phyloP scores from a whole-genome alignment of 2,797 vertebrate species.

The Liasis olivaceus region DNA sequence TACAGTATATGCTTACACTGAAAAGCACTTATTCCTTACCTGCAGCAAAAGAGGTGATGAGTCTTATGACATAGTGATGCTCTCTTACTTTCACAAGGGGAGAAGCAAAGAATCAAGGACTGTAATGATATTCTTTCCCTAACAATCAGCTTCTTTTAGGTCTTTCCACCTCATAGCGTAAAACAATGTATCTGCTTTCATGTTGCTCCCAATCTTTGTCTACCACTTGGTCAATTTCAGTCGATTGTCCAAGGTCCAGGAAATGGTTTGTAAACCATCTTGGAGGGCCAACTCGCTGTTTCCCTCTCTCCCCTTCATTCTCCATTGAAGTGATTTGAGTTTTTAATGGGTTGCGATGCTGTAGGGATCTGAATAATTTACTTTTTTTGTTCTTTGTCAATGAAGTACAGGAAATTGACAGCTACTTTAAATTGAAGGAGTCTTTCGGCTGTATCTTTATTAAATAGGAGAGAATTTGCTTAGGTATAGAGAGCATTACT shows the following conservation, averaged over 20 bases:
- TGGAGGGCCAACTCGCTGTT: neutral
- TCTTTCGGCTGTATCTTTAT: constrained; percentile 36
- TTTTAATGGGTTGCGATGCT: neutral
- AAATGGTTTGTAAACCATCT: neutral
- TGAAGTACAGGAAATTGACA: neutral
- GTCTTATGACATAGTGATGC: neutral
- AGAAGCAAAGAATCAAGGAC: neutral
- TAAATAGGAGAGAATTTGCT: constrained; percentile 28
- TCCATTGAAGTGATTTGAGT: neutral
- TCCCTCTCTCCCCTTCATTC: neutral
- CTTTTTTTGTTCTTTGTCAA: neutral
- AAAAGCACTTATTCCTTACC: neutral
- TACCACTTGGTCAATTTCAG: neutral
- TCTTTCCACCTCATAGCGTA: neutral
- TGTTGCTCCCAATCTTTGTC: neutral
- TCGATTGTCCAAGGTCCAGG: neutral
- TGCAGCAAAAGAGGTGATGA: constrained; percentile 6
- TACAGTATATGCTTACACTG: neutral
- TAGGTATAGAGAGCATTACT: constrained; percentile 25
- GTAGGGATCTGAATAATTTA: neutral
- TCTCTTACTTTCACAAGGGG: neutral
- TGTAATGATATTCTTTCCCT: neutral
- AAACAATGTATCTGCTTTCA: too few species aligned
- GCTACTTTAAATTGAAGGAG: constrained; percentile 23
- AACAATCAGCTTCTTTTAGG: neutral